Evolutionary conservation across 2,888 invertebrate genomes (phyloP), one percentile per base, ranked within the genome.

Genomic region (Drosophila siamana): DNA sequence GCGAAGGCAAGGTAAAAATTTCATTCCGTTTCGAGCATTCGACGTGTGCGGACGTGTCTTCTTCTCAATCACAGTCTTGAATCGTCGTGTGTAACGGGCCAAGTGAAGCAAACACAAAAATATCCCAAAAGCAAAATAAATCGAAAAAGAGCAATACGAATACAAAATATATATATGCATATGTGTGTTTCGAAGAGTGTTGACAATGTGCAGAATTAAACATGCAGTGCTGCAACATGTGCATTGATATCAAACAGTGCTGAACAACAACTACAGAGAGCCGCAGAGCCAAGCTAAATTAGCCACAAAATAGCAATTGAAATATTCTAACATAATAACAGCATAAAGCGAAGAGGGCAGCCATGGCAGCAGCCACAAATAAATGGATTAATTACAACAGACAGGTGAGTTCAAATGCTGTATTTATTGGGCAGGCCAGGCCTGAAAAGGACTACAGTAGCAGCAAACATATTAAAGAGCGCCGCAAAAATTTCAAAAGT

Each of bases 11-110:
- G 86, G 85, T 90, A 86, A 83, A 84, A 88, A 80, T 87, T 88
- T 91, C 90, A 92, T 91, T 91, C 89, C 89, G 90, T 86, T 88
- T 88, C 90, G 89, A 91, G 89, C 91, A 89, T 83, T 91, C 89
- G 85, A 86, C 81, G 89, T 88, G 91, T 87, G 80, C 90, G 88
- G 90, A 90, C 89, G 91, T 89, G 28, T 66, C 66, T 71, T 43
- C 30, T 38, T 28, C 33, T 41, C 28, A 26, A 7, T 26, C 26
- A 26, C 26, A 50, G 16, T 47, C 48, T 54, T 61, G 11, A 54
- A 51, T 19, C 48, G 66, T 62, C 78, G 78, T 54, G 57, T 55
- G 51, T 19, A 69, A 51, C 69, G 60, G 63, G 44, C 60, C 47
- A 78, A 74, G 74, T 75, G 41, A 68, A 51, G 11, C 30, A 11